Conservation (phyloP, 2,797 vertebrate species). For the Tachyglossus aculeatus region DNA sequence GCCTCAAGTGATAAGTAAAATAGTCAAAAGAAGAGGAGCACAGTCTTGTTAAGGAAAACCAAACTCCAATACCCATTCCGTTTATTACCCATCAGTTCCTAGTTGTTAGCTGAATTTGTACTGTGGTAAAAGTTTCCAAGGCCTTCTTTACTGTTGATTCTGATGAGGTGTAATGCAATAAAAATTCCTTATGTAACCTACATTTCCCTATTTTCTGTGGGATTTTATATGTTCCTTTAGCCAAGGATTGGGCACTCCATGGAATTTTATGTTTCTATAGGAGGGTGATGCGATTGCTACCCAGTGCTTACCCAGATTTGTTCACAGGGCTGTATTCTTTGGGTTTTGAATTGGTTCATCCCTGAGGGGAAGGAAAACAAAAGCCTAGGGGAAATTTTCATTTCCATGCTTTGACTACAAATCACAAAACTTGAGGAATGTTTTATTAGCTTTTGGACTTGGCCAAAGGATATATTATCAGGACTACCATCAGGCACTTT, state of each 20-base stretch:
- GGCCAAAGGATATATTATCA: not conserved
- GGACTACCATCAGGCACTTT: slow-evolving; percentile 37
- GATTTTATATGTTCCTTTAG: not conserved
- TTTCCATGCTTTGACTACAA: slow-evolving; percentile 12
- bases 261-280: not conserved
- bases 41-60: no score
- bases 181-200: not conserved
- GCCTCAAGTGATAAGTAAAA: no score
- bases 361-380: not conserved
- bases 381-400: slow-evolving; percentile 15
- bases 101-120: not conserved
- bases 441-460: slow-evolving; percentile 35
- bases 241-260: not conserved
- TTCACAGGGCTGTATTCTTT: not conserved
- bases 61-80: no score
- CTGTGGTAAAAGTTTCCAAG: not conserved
- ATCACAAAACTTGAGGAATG: slow-evolving; percentile 31
- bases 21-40: no score
- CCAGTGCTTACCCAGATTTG: slow-evolving; percentile 7
- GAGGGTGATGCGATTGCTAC: not conserved
- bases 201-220: slow-evolving; percentile 10
- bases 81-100: not conserved
- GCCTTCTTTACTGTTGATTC: slow-evolving; percentile 18
- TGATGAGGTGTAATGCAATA: slow-evolving; percentile 1
- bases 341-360: slow-evolving; percentile 14